Evolutionary conservation across 2,797 vertebrate species (phyloP), one percentile per base, ranked within the genome.

Genomic region (Ptychadena robeensis): DNA sequence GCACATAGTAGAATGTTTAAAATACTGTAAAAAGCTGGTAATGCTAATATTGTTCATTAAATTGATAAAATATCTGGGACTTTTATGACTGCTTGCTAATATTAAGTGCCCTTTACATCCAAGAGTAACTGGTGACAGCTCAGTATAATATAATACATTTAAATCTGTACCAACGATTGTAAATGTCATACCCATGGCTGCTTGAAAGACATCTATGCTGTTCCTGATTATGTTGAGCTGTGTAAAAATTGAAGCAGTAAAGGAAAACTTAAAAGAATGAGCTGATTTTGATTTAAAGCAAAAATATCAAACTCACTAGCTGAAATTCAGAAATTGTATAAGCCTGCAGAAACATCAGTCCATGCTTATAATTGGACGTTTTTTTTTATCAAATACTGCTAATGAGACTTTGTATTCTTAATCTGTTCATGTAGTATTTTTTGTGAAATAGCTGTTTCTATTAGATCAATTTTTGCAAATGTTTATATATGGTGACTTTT

Each of bases 131-230:
- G 63, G 44, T 78, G 75, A 67, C 75, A 78, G 75, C 75, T 78
- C 75, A 53, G 65, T 78, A 78, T 78, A 78, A 78, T 78, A 68
- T 59, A 53, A 69, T 67, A 79, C 65, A 68, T 79, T 68, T 57
- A 68, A 78, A 79, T 79, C 65, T 79, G 44, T 34, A 79, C n/a
- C 65, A 57, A 79, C 31, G 57, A n/a, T 59, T 79, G 75, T 68
- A 79, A 79, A 79, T 79, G 76, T 79, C 76, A 68, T 79, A 79
- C 14, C 30, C 44, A 68, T 28, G 44, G 31, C 65, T 79, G 64
- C 76, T 48, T 79, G 31, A 79, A 57, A 57, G 65, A 37, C 31
- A 37, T 68, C 38, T 59, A 59, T 68, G 48, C 38, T 18, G 30
- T 69, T 27, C 65, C 22, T 79, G 76, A 79, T 59, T 79, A 68